Evolutionary conservation across 2,888 invertebrate species (phyloP).

Genomic region (Drosophila affinis): DNA sequence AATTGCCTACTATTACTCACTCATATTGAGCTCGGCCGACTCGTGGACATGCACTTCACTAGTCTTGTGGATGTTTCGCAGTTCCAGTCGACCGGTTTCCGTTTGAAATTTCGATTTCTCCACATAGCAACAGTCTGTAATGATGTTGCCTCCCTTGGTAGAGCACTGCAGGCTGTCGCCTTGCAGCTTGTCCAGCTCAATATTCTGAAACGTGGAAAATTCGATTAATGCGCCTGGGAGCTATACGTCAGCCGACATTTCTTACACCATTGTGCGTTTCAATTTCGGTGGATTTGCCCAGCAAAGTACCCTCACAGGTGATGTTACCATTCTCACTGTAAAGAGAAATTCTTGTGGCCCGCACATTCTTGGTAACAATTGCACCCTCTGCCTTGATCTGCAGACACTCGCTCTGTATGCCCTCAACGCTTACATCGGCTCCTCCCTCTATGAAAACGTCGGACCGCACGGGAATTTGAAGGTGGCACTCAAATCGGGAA

Average conservation of each 20-base stretch:
- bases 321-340: constrained; percentile 78
- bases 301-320: constrained; percentile 72
- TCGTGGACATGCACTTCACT: constrained; percentile 74
- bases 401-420: constrained; percentile 75
- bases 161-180: constrained; percentile 78
- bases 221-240: no score
- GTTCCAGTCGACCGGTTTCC: constrained; percentile 72
- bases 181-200: constrained; percentile 80
- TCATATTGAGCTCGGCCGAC: constrained; percentile 81
- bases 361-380: constrained; percentile 77
- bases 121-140: constrained; percentile 81
- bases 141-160: constrained; percentile 77
- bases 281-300: constrained; percentile 74
- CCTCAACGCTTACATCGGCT: constrained; percentile 65
- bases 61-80: constrained; percentile 82
- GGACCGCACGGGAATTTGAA: constrained; percentile 80
- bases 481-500: constrained; percentile 59
- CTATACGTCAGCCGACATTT: background rate
- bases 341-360: constrained; percentile 71
- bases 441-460: constrained; percentile 69
- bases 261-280: constrained; percentile 63
- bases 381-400: constrained; percentile 59
- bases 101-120: constrained; percentile 81
- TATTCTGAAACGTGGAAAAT: constrained; percentile 58
- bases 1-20: constrained; percentile 55